Evolutionary conservation across 2,113 vertebrate species (phyloP).

Genomic region (Maccullochella peelii): DNA sequence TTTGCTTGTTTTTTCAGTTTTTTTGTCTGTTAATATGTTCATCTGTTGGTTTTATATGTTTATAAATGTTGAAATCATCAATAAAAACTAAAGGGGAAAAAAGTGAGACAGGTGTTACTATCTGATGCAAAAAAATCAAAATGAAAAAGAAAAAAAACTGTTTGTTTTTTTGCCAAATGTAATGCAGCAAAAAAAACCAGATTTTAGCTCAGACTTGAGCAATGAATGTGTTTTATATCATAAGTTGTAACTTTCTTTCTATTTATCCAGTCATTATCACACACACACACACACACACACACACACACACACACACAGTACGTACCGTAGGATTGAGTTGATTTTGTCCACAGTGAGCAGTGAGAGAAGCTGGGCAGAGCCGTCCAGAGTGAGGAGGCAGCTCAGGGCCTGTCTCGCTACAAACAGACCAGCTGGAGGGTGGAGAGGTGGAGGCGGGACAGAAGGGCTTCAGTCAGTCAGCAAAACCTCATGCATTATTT

Average conservation of each 20-base stretch:
- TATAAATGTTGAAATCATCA: too few relatives aligned
- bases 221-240: not conserved
- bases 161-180: too few relatives aligned
- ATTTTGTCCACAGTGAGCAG: conserved; percentile 88
- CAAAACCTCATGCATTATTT: not conserved
- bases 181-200: too few relatives aligned
- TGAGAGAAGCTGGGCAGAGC: conserved; percentile 87
- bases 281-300: rapidly evolving
- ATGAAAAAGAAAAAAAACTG: too few relatives aligned
- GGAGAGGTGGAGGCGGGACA: conserved; percentile 31
- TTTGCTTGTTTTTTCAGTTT: too few relatives aligned
- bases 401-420: conserved; percentile 92
- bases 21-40: too few relatives aligned
- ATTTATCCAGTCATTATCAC: not conserved
- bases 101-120: too few relatives aligned
- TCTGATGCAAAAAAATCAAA: not conserved
- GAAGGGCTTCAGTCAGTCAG: not conserved
- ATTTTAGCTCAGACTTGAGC: too few relatives aligned
- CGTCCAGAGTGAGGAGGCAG: conserved; percentile 91
- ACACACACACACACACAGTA: not conserved
- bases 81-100: too few relatives aligned
- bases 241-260: not conserved
- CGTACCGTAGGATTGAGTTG: conserved; percentile 87
- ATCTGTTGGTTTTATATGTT: too few relatives aligned
- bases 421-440: conserved; percentile 87